Evolutionary conservation across 2,797 vertebrate species (phyloP), one percentile per base, ranked within the genome.

Genomic region (Dendrocincla tyrannina): DNA sequence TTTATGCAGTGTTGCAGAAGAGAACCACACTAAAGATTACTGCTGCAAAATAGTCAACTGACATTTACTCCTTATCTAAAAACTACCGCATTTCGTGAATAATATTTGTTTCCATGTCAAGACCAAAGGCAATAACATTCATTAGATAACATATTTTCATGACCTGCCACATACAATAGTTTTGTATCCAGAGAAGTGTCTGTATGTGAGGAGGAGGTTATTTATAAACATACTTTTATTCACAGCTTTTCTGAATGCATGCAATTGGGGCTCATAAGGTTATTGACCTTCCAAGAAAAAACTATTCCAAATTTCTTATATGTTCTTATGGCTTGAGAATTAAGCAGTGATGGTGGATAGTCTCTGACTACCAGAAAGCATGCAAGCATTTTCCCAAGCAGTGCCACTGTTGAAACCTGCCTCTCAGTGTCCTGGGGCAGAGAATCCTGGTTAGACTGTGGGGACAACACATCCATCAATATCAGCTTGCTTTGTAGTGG

Each of bases 1-100:
- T 96, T 77, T 96, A 75, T 82, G 55, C 69, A 96, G 87, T 78
- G 83, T 92, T 78, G 86, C 73, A 75, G 77, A 93, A 81, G 53
- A 75, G 80, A 93, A 70, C n/a, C 17, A 32, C 30, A 25, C 17
- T 80, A 23, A 18, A 4, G 25, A 53, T 85, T 69, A 79, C 27
- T 27, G 32, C 56, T 64, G 41, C 69, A 77, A 49, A 85, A 39
- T 10, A 70, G 35, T 35, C 64, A 73, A 14, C 42, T 76, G 59
- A 73, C 39, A 67, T 22, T 75, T 67, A 53, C 1, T 55, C 8
- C 46, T 89, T 33, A 33, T 32, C 24, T 50, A 24, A 70, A 91
- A 79, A 35, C 4, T 20, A 72, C 50, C 8, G 4, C 7, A 17
- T 60, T 33, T 11, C 3, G 1, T 59, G 23, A 70, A 85, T 52